phyloP scores from a whole-genome alignment of 2,113 vertebrate species.

The Ailuropoda melanoleuca region DNA sequence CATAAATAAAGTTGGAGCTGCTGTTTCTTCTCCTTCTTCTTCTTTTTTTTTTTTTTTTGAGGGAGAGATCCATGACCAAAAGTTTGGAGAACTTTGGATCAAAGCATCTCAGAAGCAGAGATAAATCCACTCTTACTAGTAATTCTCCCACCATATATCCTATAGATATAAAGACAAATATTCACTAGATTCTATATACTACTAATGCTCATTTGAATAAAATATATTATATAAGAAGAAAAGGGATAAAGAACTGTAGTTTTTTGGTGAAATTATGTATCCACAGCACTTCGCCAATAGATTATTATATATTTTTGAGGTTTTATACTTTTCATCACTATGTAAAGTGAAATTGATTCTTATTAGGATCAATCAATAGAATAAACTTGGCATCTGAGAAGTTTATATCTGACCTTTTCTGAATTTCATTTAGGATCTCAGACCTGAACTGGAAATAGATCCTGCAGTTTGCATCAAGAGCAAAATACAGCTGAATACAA shows the following conservation, averaged over 20 bases:
- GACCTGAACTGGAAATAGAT: background rate
- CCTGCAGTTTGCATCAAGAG: background rate
- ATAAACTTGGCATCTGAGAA: background rate
- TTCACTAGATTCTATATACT: background rate
- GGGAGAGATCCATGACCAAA: background rate
- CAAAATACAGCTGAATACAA: background rate
- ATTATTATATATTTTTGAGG: background rate
- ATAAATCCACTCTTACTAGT: background rate
- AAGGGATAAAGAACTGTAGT: background rate
- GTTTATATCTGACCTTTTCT: background rate
- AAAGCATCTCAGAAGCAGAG: background rate
- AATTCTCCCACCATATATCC: background rate
- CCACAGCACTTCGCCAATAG: background rate
- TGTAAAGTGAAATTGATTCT: background rate
- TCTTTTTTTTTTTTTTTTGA: background rate
- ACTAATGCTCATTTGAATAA: background rate
- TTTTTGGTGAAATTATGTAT: background rate
- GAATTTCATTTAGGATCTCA: background rate
- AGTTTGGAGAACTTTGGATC: background rate
- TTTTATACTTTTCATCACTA: background rate
- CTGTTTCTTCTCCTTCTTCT: background rate
- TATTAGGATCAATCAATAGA: background rate
- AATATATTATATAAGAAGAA: background rate
- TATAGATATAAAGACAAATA: background rate
- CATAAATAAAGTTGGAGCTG: background rate